Evolutionary conservation across 64 coral and sea anemone genomes (phyloP), one percentile per base, ranked within the genome.

Genomic region (Exaiptasia diaphana): DNA sequence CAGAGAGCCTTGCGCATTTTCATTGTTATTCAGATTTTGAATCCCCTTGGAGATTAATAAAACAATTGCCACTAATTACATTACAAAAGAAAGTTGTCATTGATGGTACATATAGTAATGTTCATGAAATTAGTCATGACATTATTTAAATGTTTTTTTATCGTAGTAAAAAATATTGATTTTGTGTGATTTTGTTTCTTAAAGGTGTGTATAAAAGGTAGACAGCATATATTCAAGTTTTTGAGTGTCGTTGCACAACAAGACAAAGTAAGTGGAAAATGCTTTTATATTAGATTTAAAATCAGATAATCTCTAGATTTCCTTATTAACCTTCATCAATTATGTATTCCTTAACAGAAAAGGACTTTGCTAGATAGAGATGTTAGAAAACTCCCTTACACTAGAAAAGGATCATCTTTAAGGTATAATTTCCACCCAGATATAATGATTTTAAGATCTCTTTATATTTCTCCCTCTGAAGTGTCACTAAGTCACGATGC

Each of bases 201-300:
- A 0, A 31, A 99, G 95, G 77, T 99, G 14, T 99, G 95, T 52
- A 99, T 87, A 21, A 99, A 92, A 55, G 95, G 95, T 10, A 88
- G 86, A 80, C 76, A 86, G 38, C 95, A 99, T 60, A 99, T 99
- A 73, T 99, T 99, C 75, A 99, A 99, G 63, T 99, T 85, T 62
- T 82, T 99, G 24, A 92, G 88, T 74, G 67, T 91, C 38, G 79
- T 82, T 17, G 93, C 95, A 64, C 95, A 99, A 32, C 85, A 99
- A 54, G 95, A 99, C 68, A 99, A 93, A 70, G 95, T 99, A 56
- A 71, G 69, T 79, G 27, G 6, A 4, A 26, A 11, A n/a, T n/a
- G n/a, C n/a, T n/a, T n/a, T n/a, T n/a, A n/a, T n/a, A n/a, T n/a
- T n/a, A n/a, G n/a, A n/a, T n/a, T n/a, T n/a, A n/a, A n/a, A n/a